These are phyloP conservation scores for Chromis chromis DNA, from an alignment of 2,797 vertebrate genomes.

Conservation along the genomic window DNA sequence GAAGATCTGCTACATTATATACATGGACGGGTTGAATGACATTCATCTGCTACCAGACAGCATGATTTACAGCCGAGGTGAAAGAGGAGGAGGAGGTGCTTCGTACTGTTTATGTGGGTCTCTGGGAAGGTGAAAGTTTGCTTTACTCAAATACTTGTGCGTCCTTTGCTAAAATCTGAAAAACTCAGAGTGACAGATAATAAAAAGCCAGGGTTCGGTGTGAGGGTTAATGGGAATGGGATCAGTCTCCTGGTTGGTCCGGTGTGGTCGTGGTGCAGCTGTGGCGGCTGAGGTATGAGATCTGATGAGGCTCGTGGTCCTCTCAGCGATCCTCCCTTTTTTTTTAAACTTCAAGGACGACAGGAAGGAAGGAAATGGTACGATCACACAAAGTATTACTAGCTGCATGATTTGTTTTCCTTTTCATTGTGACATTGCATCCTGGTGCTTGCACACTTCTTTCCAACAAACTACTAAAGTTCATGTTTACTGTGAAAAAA, in stretches of 20 bases:
- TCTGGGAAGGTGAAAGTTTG: slow-evolving; percentile 19
- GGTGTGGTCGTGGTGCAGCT: slow-evolving; percentile 3
- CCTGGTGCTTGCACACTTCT: slow-evolving; percentile 12
- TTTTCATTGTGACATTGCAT: slow-evolving; percentile 1
- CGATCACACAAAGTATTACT: slow-evolving; percentile 52
- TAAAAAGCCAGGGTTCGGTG: slow-evolving; percentile 17
- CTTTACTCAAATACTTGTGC: slow-evolving; percentile 11
- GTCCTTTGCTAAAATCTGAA: slow-evolving; percentile 5
- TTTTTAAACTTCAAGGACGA: slow-evolving; percentile 11
- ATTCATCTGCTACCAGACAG: slow-evolving; percentile 64
- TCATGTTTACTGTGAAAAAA: slow-evolving; percentile 14
- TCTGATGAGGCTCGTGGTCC: slow-evolving; percentile 46
- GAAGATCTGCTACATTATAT: slow-evolving; percentile 70
- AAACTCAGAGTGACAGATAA: slow-evolving; percentile 21
- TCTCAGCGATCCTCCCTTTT: slow-evolving; percentile 12
- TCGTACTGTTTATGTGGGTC: slow-evolving; percentile 14
- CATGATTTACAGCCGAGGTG: slow-evolving; percentile 35
- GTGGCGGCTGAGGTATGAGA: slow-evolving; percentile 60
- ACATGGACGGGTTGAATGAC: slow-evolving; percentile 47
- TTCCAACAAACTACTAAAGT: slow-evolving; percentile 33
- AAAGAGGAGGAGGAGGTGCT: slow-evolving; percentile 25
- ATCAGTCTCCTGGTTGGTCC: slow-evolving; percentile 29
- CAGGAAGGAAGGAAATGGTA: slow-evolving; percentile 27
- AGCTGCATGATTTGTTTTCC: slow-evolving; percentile 5
- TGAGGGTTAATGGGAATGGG: not conserved